A percentile compares a stretch with the other conserved stretches of the same genome.
Evolutionary conservation across 2,113 vertebrate genomes (phyloP).

Genomic region (Ophthalmolycus amberensis): DNA sequence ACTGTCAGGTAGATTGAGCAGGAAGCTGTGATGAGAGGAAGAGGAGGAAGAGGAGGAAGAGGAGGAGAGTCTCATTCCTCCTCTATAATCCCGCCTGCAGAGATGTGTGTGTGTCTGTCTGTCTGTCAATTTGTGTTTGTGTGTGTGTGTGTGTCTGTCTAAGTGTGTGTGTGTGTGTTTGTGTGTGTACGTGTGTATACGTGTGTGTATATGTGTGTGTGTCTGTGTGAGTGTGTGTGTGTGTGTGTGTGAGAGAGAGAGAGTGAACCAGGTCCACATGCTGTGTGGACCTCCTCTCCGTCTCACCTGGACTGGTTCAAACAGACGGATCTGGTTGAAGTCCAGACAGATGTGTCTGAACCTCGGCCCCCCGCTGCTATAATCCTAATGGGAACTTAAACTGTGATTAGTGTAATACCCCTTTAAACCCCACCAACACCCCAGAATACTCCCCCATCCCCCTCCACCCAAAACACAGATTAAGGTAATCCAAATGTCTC

Average conservation of each 20-base stretch:
- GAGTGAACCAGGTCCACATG: not conserved
- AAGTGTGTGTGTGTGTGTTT: not conserved
- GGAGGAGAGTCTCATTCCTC: constrained; percentile 3
- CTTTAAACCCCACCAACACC: constrained; percentile 15
- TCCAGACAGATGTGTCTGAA: constrained; percentile 35
- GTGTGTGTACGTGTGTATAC: not conserved
- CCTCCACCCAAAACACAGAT: constrained; percentile 13
- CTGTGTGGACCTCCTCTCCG: not conserved
- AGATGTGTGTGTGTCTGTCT: not conserved
- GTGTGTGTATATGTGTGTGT: not conserved
- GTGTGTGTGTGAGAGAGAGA: not conserved
- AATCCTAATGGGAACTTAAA: constrained; percentile 44
- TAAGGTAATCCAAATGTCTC: constrained; percentile 27
- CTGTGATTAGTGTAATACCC: constrained; percentile 58
- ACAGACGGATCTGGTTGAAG: not conserved
- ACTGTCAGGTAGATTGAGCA: constrained; percentile 40
- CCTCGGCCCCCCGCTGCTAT: not conserved
- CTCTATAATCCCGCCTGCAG: constrained; percentile 27
- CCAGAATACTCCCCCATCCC: not conserved
- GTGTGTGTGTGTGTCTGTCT: no score
- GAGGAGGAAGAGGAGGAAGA: not conserved
- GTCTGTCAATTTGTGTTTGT: no score
- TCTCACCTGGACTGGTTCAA: not conserved
- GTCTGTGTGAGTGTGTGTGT: not conserved
- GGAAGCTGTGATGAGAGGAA: constrained; percentile 22